phyloP scores from a whole-genome alignment of 2,888 invertebrate species.

The Melanargia galathea region DNA sequence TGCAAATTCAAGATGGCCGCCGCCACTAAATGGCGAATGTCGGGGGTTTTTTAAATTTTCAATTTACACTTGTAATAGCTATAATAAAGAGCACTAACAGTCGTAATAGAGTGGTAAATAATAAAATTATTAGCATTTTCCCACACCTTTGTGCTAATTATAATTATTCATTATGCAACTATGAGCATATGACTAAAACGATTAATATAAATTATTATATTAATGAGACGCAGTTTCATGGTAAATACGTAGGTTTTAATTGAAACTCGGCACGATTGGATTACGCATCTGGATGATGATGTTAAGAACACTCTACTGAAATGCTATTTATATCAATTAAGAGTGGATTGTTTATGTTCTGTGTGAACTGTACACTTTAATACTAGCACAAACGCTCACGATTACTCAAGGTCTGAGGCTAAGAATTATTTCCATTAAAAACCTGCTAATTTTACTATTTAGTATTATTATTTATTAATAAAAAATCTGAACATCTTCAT shows the following conservation, averaged over 20 bases:
- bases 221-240: conserved; percentile 4
- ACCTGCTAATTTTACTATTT: too few species aligned
- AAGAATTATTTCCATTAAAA: too few species aligned
- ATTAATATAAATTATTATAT: background rate
- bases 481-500: too few species aligned
- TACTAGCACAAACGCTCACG: too few species aligned
- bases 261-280: background rate
- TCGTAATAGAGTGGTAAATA: background rate
- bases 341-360: background rate
- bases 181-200: conserved; percentile 1
- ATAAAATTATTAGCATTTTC: conserved; percentile 16
- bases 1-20: too few species aligned
- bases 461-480: too few species aligned
- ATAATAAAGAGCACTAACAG: conserved; percentile 2
- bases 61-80: background rate
- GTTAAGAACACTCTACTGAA: background rate
- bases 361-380: background rate
- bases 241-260: conserved; percentile 1
- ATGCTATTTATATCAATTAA: background rate
- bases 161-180: conserved; percentile 5
- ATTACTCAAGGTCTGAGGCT: too few species aligned
- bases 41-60: too few species aligned
- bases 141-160: conserved; percentile 16
- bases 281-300: background rate
- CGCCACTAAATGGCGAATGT: too few species aligned